phyloP scores from a whole-genome alignment of 2,888 invertebrate genomes.

The Chymomyza amoena region DNA sequence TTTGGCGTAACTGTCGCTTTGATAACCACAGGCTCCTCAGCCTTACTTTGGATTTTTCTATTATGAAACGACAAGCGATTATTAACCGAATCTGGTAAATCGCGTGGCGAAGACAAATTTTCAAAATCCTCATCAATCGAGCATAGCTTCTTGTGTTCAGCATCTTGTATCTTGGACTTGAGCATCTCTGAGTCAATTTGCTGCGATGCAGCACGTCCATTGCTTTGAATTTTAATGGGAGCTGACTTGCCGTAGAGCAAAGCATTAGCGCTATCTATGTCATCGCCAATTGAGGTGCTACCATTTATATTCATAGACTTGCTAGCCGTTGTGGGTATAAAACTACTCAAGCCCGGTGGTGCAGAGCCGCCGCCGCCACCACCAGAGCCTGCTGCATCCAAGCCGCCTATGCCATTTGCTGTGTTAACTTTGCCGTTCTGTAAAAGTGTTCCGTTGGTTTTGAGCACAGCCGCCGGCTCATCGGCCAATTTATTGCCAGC shows the following conservation, averaged over 20 bases:
- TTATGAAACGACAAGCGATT: slow-evolving; percentile 69
- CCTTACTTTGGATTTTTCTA: slow-evolving; percentile 58
- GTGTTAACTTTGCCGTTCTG: slow-evolving; percentile 34
- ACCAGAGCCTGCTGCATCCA: slow-evolving; percentile 9
- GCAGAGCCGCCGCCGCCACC: slow-evolving; percentile 9
- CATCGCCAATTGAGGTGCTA: slow-evolving; percentile 45
- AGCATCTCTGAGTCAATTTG: slow-evolving; percentile 84
- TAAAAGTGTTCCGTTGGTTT: slow-evolving; percentile 38
- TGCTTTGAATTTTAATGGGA: slow-evolving; percentile 85
- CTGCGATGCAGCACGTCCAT: slow-evolving; percentile 83
- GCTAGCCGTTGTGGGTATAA: slow-evolving; percentile 36
- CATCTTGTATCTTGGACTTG: slow-evolving; percentile 75
- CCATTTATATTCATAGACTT: slow-evolving; percentile 71
- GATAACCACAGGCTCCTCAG: slow-evolving; percentile 75
- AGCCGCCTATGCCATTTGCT: slow-evolving; percentile 11
- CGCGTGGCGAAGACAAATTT: slow-evolving; percentile 75
- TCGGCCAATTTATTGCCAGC: slow-evolving; percentile 31
- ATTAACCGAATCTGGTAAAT: slow-evolving; percentile 76
- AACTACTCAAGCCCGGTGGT: slow-evolving; percentile 24
- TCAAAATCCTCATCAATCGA: slow-evolving; percentile 76
- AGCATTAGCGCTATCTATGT: slow-evolving; percentile 63
- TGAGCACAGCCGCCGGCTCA: slow-evolving; percentile 32
- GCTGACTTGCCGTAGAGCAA: slow-evolving; percentile 81
- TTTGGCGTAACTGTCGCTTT: slow-evolving; percentile 76
- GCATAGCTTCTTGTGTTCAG: slow-evolving; percentile 71